Evolutionary conservation across 2,888 invertebrate genomes (phyloP).

Genomic region (Autographa pulchrina): DNA sequence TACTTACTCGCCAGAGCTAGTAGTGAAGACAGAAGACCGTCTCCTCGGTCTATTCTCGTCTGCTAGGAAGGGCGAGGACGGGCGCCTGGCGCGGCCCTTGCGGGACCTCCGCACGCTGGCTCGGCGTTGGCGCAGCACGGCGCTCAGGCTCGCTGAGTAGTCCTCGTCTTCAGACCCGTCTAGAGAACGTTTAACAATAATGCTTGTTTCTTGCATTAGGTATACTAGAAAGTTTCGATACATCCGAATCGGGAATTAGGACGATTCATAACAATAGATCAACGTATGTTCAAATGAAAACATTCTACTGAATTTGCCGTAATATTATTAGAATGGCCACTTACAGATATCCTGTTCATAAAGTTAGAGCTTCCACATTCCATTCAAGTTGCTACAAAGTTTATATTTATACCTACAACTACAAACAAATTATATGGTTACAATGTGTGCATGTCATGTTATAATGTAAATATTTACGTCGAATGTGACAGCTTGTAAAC

Average conservation of each 20-base stretch:
- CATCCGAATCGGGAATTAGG: too few relatives aligned
- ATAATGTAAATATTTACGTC: too few relatives aligned
- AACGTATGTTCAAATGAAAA: too few relatives aligned
- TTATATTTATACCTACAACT: not conserved
- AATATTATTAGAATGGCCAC: not conserved
- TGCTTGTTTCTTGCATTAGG: too few relatives aligned
- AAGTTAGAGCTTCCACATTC: not conserved
- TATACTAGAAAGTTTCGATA: too few relatives aligned
- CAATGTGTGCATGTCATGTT: too few relatives aligned
- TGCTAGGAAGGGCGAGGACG: constrained; percentile 87
- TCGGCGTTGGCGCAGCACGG: constrained; percentile 93
- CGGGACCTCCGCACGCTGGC: constrained; percentile 93
- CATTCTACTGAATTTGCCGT: too few relatives aligned
- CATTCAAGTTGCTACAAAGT: not conserved
- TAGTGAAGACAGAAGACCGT: constrained; percentile 92
- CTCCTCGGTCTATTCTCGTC: constrained; percentile 81
- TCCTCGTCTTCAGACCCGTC: constrained; percentile 94
- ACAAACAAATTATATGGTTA: too few relatives aligned
- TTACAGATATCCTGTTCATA: not conserved
- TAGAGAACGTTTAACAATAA: constrained; percentile 43
- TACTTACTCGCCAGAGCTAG: constrained; percentile 95
- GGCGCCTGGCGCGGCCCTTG: constrained; percentile 91
- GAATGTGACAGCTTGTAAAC: too few relatives aligned
- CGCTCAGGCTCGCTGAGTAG: constrained; percentile 95
- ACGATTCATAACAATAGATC: too few relatives aligned